phyloP scores from a whole-genome alignment of 2,888 invertebrate species.

The Ditula angustiorana region DNA sequence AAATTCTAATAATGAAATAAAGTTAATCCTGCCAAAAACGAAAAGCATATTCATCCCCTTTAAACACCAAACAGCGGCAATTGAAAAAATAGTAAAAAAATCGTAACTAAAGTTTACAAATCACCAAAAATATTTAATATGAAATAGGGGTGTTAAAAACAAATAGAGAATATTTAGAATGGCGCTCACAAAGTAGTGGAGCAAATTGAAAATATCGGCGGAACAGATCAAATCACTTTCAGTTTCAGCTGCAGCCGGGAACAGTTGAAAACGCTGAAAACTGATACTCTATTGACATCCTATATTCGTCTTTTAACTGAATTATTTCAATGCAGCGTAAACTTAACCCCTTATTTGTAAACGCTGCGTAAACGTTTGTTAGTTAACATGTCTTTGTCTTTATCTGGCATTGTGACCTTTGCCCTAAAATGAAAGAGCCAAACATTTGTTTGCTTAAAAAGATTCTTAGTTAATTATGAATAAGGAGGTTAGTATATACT shows the following conservation, averaged over 20 bases:
- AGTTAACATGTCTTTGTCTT: too few species aligned
- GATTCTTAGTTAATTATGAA: too few species aligned
- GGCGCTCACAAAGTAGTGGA: not conserved
- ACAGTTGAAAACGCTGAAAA: not conserved
- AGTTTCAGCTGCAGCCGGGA: not conserved
- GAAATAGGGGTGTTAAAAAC: not conserved
- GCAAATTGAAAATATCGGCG: not conserved
- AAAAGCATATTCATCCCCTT: too few species aligned
- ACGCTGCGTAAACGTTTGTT: too few species aligned
- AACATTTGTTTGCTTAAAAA: too few species aligned
- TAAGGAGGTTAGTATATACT: too few species aligned
- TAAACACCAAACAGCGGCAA: not conserved
- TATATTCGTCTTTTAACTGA: not conserved
- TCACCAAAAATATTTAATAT: not conserved
- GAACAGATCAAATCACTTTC: constrained; percentile 1
- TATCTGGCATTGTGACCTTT: too few species aligned
- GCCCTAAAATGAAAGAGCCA: too few species aligned
- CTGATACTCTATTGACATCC: not conserved
- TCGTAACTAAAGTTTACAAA: not conserved
- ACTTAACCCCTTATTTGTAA: too few species aligned
- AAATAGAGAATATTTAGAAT: constrained; percentile 13
- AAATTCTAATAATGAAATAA: too few species aligned
- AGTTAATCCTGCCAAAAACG: too few species aligned
- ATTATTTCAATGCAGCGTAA: too few species aligned
- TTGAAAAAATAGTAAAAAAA: not conserved